Evolutionary conservation across 1,140 invertebrate genomes (phyloP).

Genomic region (Drosophila hydei): DNA sequence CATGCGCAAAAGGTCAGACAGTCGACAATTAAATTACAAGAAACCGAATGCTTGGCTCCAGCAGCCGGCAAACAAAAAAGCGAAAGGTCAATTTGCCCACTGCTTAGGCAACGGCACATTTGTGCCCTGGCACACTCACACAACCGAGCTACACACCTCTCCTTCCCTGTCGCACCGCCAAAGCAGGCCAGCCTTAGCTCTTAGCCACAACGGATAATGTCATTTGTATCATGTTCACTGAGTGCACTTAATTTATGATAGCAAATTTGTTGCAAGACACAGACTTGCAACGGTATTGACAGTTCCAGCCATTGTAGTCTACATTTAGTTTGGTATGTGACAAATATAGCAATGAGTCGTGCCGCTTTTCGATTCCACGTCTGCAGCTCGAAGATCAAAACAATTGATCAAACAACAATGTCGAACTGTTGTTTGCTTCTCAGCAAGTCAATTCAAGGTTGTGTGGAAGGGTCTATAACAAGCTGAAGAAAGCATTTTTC

Average conservation of each 20-base stretch:
- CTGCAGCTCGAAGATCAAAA: slow-evolving; percentile 53
- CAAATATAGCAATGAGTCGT: slow-evolving; percentile 47
- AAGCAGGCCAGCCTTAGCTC: not conserved
- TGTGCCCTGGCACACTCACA: slow-evolving; percentile 39
- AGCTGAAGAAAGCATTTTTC: no score
- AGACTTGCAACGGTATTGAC: slow-evolving; percentile 42
- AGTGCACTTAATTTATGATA: slow-evolving; percentile 67
- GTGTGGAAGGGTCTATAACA: no score
- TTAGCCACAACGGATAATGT: slow-evolving; percentile 58
- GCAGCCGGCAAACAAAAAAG: slow-evolving; percentile 54
- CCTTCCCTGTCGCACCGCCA: no score
- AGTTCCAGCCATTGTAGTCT: slow-evolving; percentile 50
- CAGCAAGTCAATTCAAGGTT: no score
- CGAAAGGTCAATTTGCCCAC: slow-evolving; percentile 66
- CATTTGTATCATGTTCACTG: slow-evolving; percentile 63
- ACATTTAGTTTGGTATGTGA: slow-evolving; percentile 17
- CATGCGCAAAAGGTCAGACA: slow-evolving; percentile 71
- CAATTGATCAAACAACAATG: slow-evolving; percentile 62
- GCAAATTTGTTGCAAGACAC: slow-evolving; percentile 64
- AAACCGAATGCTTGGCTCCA: slow-evolving; percentile 53
- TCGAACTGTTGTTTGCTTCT: slow-evolving; percentile 2
- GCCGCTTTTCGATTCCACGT: slow-evolving; percentile 34
- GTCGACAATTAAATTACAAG: slow-evolving; percentile 72
- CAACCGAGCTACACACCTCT: not conserved
- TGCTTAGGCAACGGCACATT: slow-evolving; percentile 48